phyloP scores from a whole-genome alignment of 2,113 vertebrate species.

The Melanerpes aurifrons region DNA sequence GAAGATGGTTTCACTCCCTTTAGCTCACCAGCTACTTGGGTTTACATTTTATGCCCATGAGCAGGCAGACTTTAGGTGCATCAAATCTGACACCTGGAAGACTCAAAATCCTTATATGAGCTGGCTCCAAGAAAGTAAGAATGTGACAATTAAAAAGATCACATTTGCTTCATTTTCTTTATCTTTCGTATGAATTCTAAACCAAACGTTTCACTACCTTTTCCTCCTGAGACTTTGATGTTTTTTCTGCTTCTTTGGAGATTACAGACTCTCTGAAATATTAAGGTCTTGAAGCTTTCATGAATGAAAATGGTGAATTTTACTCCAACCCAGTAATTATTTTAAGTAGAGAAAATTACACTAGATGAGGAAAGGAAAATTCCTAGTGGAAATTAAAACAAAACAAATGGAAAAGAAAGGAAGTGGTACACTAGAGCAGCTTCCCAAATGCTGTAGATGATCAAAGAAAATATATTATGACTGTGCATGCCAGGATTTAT shows the following conservation, averaged over 20 bases:
- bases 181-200: neutral
- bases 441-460: neutral
- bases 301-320: neutral
- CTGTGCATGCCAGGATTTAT: neutral
- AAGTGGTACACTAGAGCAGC: neutral
- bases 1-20: neutral
- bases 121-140: neutral
- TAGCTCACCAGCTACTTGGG: neutral
- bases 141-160: neutral
- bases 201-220: neutral
- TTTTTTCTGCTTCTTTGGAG: neutral
- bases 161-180: neutral
- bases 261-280: neutral
- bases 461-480: constrained; percentile 14
- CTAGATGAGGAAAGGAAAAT: neutral
- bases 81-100: neutral
- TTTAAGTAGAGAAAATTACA: neutral
- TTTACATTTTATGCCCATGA: neutral
- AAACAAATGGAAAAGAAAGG: neutral
- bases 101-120: neutral
- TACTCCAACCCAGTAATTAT: neutral
- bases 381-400: neutral
- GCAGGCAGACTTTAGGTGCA: neutral
- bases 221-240: neutral
- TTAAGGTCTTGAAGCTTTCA: neutral